A percentile compares a stretch with the other conserved stretches of the same genome.
Evolutionary conservation across 2,888 invertebrate species (phyloP).

Genomic region (Eupithecia dodoneata): DNA sequence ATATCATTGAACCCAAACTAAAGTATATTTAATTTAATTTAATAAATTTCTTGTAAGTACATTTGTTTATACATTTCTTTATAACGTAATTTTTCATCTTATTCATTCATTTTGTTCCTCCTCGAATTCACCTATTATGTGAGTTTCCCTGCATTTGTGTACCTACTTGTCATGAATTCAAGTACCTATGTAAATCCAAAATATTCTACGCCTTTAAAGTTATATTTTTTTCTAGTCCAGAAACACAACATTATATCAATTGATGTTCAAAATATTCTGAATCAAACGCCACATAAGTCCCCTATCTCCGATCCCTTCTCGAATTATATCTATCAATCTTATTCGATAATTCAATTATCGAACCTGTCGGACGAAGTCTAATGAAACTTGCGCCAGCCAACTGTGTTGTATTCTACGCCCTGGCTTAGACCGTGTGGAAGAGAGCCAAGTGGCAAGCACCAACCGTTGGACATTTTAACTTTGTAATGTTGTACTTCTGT

Average conservation of each 20-base stretch:
- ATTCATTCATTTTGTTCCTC: background rate
- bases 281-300: background rate
- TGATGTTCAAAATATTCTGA: background rate
- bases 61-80: no score
- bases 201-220: background rate
- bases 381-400: background rate
- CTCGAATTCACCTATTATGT: background rate
- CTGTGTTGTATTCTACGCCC: slow-evolving; percentile 8
- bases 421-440: slow-evolving; percentile 30
- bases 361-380: background rate
- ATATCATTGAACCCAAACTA: no score
- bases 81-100: background rate
- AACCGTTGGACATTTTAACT: slow-evolving; percentile 28
- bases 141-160: background rate
- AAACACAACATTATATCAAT: background rate
- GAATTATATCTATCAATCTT: background rate
- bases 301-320: background rate
- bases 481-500: slow-evolving; percentile 15
- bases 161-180: background rate
- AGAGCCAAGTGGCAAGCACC: slow-evolving; percentile 35
- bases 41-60: no score
- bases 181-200: background rate
- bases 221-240: background rate
- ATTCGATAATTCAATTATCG: slow-evolving; percentile 5
- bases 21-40: no score